Percentiles rank a stretch among this genome's conserved stretches.
These are phyloP conservation scores for Sphecodes monilicornis DNA, from an alignment of 2,888 invertebrate species.

Conservation along the genomic window DNA sequence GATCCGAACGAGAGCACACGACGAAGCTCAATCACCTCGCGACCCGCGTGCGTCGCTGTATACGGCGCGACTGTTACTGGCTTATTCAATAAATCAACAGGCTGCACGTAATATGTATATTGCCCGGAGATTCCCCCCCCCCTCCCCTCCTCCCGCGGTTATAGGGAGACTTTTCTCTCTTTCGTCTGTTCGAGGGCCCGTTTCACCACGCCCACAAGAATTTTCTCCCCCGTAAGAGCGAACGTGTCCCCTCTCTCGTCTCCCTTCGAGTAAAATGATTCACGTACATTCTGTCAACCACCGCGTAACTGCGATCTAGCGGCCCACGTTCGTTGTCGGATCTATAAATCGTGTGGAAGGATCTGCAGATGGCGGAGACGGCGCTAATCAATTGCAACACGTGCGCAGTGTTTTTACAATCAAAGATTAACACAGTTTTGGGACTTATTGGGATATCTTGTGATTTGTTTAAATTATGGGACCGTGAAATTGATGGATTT, in stretches of 20 bases:
- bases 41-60: constrained; percentile 24
- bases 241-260: not conserved
- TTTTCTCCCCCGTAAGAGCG: not conserved
- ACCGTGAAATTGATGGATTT: no score
- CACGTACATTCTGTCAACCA: not conserved
- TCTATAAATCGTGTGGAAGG: not conserved
- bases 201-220: constrained; percentile 33
- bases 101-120: constrained; percentile 65
- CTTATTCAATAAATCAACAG: constrained; percentile 68
- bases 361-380: not conserved
- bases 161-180: constrained; percentile 51
- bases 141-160: constrained; percentile 17
- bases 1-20: not conserved
- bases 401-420: constrained; percentile 16
- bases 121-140: constrained; percentile 54
- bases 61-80: constrained; percentile 63
- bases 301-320: not conserved
- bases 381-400: constrained; percentile 5
- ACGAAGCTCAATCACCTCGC: constrained; percentile 16
- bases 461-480: no score
- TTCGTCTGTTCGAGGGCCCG: constrained; percentile 19
- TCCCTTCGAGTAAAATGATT: not conserved
- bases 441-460: no score
- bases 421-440: not conserved
- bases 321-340: not conserved